Base-by-base conservation (phyloP, 2,888 invertebrate genomes). In the Metallyticus violacea region DNA sequence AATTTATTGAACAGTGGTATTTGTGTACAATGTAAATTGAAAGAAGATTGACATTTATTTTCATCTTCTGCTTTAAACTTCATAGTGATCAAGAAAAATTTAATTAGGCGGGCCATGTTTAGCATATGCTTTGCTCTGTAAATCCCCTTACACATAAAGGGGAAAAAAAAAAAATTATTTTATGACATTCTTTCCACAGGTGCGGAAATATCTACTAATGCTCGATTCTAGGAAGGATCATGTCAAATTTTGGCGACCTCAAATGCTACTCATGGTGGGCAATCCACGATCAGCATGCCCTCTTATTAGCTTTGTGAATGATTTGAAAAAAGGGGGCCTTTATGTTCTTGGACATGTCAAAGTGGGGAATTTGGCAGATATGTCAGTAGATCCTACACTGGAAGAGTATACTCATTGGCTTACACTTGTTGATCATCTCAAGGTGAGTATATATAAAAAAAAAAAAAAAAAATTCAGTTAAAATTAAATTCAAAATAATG, bases 241-340 rank as follows among this genome's bases (percentile, higher is more conserved):
- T 92, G 99, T 99, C 2, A 99, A 99, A 93, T 99, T 98, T 92
- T 99, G 99, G 99, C 93, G 99, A 2, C 99, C 99, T 0, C 99
- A 99, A 93, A 97, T 99, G 93, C 92, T 99, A 86, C 93, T 99
- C 2, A 93, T 99, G 92, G 96, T 99, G 0, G 95, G 97, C 0
- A 97, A 98, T 87, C 99, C 99, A 0, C 93, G 99, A 9, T 96
- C 97, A 7, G 94, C 96, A 15, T 97, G 97, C 90, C 98, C 99
- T 0, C 93, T 99, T 79, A 98, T 99, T 77, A 97, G 98, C 92
- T 99, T 99, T 92, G 97, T 99, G 22, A 99, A 99, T 90, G 99
- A 99, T 91, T 94, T 99, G 91, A 99, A 99, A 91, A 99, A 99
- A 91, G 97, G 97, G 77, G 97, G 97, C 1, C 93, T 98, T 1